Evolutionary conservation across 2,888 invertebrate genomes (phyloP), one percentile per base, ranked within the genome.

Genomic region (Tetrapedia diversipes): DNA sequence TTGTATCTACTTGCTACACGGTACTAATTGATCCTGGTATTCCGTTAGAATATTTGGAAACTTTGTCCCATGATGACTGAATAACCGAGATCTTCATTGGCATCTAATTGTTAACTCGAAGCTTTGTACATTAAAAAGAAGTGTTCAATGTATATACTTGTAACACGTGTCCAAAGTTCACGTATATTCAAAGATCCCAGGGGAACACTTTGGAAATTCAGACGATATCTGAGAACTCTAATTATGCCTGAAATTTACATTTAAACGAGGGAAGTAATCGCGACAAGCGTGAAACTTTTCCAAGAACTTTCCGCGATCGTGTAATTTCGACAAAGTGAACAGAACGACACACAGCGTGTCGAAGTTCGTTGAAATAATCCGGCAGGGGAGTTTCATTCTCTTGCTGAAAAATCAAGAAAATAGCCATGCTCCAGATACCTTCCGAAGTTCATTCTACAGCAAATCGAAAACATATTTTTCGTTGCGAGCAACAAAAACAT

Each of bases 191-290:
- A n/a, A n/a, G n/a, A n/a, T n/a, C n/a, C n/a, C n/a, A n/a, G n/a
- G n/a, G n/a, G n/a, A n/a, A n/a, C n/a, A 29, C 49, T 51, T 56
- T 45, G 54, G 19, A 60, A 71, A n/a, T 71, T 60, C 27, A 14
- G 34, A 32, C 24, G 61, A 56, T 34, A 49, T 47, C 65, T 24
- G 34, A 16, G 34, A 39, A 45, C 14, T 22, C 41, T 29, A 57
- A 66, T 70, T 63, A 16, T 16, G 24, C 41, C 11, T 14, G 14
- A 24, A 65, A 68, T 75, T 68, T 81, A 29, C 63, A 72, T 72
- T 69, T 24, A 57, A 82, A 79, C 54, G 67, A 68, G 53, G 41
- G 45, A 68, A n/a, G 63, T 43, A 57, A 59, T 69, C 39, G 43
- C 43, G 29, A 39, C 41, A 43, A 37, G 11, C 22, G 7, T 32